These are phyloP conservation scores for Nesospiza acunhae DNA, from an alignment of 2,113 vertebrate species.

Conservation along the genomic window DNA sequence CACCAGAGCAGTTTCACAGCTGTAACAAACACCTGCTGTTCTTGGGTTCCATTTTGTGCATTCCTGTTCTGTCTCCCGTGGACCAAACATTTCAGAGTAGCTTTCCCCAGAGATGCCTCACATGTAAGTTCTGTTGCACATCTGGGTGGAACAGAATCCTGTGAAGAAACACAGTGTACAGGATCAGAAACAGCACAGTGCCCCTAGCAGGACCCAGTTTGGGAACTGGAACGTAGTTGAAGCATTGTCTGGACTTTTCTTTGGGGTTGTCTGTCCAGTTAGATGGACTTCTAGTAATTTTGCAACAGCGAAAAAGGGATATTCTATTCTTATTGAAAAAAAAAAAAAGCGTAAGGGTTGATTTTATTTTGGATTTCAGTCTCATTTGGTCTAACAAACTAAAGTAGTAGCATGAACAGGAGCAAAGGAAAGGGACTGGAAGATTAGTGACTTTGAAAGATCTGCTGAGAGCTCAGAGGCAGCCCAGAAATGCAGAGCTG, in stretches of 20 bases:
- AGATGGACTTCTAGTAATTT: neutral
- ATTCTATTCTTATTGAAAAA: neutral
- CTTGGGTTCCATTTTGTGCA: neutral
- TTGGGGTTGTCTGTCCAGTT: neutral
- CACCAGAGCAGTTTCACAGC: neutral
- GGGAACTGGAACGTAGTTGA: neutral
- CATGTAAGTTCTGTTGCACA: neutral
- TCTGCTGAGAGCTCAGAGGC: neutral
- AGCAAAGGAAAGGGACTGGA: neutral
- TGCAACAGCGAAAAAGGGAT: neutral
- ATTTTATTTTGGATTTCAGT: neutral
- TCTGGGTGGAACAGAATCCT: neutral
- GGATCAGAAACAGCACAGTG: neutral
- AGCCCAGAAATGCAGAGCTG: neutral
- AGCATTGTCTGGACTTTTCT: neutral
- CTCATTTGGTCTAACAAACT: neutral
- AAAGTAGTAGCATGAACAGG: neutral
- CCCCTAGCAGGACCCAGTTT: neutral
- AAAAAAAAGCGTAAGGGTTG: neutral
- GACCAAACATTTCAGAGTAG: neutral
- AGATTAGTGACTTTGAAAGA: neutral
- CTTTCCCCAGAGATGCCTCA: neutral
- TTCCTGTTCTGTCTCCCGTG: neutral
- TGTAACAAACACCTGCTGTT: neutral
- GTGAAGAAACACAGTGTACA: rapidly evolving